These are phyloP conservation scores for Penaeus indicus DNA, from an alignment of 1,140 invertebrate genomes.

Conservation along the genomic window DNA sequence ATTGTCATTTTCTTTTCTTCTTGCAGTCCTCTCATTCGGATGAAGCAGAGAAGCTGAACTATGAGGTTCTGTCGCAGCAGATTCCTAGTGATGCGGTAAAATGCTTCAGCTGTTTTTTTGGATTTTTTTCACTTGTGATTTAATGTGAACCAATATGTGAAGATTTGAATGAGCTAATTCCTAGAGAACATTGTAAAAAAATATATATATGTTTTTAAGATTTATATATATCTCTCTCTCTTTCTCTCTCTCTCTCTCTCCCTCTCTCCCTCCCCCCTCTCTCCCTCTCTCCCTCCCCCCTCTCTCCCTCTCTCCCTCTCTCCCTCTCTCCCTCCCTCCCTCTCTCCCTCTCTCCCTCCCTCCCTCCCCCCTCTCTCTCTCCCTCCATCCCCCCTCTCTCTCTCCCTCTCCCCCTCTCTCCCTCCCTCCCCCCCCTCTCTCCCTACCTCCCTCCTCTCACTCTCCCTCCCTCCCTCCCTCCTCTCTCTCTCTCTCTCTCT, in stretches of 20 bases:
- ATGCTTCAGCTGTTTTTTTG: background rate
- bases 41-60: conserved; percentile 53
- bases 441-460: background rate
- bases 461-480: background rate
- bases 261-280: too few species aligned
- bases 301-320: too few species aligned
- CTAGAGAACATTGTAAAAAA: too few species aligned
- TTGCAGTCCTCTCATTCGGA: conserved; percentile 52
- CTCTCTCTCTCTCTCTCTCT: background rate
- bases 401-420: conserved; percentile 9
- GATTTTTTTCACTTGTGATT: background rate
- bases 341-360: too few species aligned
- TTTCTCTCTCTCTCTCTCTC: too few species aligned
- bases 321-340: too few species aligned
- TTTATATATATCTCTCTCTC: too few species aligned
- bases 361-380: too few species aligned
- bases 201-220: too few species aligned
- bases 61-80: conserved; percentile 49
- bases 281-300: too few species aligned
- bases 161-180: background rate
- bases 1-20: background rate
- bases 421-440: background rate
- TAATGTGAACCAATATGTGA: background rate
- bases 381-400: too few species aligned
- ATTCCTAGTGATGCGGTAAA: conserved; percentile 43